Base-by-base conservation (phyloP, 2,888 invertebrate species). In the Agapostemon virescens region DNA sequence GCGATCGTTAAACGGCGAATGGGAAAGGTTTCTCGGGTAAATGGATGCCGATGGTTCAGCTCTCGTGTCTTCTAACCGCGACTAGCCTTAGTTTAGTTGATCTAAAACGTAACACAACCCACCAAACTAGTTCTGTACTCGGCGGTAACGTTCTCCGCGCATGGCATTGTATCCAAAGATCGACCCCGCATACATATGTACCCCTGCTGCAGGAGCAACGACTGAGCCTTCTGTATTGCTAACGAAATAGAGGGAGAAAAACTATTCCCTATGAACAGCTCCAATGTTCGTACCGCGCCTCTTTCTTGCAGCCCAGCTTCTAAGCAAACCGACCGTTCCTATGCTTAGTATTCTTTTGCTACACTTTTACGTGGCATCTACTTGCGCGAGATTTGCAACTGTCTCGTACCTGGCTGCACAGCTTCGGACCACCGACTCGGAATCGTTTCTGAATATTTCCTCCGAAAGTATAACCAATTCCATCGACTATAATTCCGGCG, bases 111-210 rank as follows among this genome's bases (percentile, higher is more conserved):
- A 85, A 85, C 85, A 82, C 84, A 82, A 90, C 89, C 89, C 85
- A 90, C 90, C 90, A 90, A 90, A 90, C 90, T 89, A 90, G 90
- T 90, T 90, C 87, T 89, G 77, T 84, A 82, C 86, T 81, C 74
- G 38, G 82, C 78, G 81, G 81, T 85, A 84, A 84, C 85, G 84
- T 81, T 85, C 81, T 82, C 84, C 75, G 84, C 77, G 36, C 85
- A 79, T 80, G 86, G 85, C 84, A 88, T 89, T 89, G 89, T 89
- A 89, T 84, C 86, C 84, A 79, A 87, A 82, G 74, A 84, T 85
- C 87, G 78, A 80, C 84, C 85, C 78, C 81, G 77, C 79, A 84
- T 77, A 76, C 77, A 81, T 81, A 78, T 74, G 81, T 83, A 77
- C 84, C 78, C 74, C 74, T 77, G 85, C 58, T 86, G 83, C 85